Base-by-base conservation (phyloP, 2,113 vertebrate genomes). In the Trematomus loennbergii region DNA sequence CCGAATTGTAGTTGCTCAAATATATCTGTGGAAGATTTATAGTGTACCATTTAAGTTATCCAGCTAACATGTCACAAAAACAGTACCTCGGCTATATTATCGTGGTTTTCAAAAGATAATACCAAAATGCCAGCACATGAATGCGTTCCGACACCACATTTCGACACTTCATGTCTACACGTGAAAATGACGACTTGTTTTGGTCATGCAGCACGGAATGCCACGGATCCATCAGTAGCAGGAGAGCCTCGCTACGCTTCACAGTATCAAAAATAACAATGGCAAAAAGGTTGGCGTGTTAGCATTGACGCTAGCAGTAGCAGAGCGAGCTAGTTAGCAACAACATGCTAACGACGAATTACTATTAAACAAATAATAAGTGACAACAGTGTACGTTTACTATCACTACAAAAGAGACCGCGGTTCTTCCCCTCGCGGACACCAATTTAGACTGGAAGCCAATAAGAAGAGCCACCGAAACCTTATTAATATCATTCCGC, bases 401-500 rank as follows among this genome's bases (percentile, higher is more conserved):
- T n/a, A 52, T 50, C 58, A 1, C 3, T 2, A 1, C n/a, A 7
- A 6, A 40, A 40, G 0, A 3, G 6, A 2, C 7, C 1, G 7
- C 0, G 1, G 57, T 1, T 70, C 83, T 77, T 72, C 36, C 62
- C 40, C 60, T 50, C 55, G 4, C 64, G 75, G 83, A 83, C 84
- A 84, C 87, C 85, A 89, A 93, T 91, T 94, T 91, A 87, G 82
- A 93, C 87, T 93, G 94, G 89, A 92, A 91, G 88, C 83, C 84
- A 90, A 93, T 92, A 93, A 93, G 92, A 92, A 88, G 93, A 83
- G 92, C 85, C 91, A 93, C 90, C 88, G 91, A 91, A 86, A 93
- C 89, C 91, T 93, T 95, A 95, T 94, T 95, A 94, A 95, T 96
- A 96, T 97, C 96, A 96, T 96, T 97, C 95, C 96, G 96, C 96